These are phyloP conservation scores for Arbacia lixula DNA, from an alignment of 53 echinoderm and acorn worm genomes.

Conservation along the genomic window DNA sequence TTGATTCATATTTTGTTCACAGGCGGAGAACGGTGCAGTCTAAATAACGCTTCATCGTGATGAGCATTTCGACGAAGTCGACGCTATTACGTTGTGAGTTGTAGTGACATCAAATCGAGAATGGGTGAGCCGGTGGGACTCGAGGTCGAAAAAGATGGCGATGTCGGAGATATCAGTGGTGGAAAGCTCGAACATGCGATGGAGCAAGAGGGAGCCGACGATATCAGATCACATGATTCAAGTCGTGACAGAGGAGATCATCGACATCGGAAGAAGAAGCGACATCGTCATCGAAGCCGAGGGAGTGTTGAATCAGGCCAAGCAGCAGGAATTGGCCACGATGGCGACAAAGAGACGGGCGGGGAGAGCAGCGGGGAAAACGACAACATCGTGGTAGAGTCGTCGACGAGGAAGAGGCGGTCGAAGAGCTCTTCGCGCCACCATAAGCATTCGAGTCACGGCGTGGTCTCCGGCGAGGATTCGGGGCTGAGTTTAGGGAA, in stretches of 20 bases:
- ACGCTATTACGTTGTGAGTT: no score
- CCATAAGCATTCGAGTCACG: slow-evolving; percentile 18
- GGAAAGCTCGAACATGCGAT: no score
- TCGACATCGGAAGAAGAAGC: slow-evolving; percentile 26
- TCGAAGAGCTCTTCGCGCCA: slow-evolving; percentile 3
- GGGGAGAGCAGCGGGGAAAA: slow-evolving; percentile 8
- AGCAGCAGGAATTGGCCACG: neutral
- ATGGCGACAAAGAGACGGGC: slow-evolving; percentile 9
- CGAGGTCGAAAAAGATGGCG: no score
- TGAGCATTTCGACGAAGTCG: no score
- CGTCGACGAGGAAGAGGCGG: slow-evolving; percentile 15
- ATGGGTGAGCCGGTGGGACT: no score
- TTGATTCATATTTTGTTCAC: no score
- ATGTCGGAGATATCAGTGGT: no score
- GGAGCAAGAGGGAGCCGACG: no score
- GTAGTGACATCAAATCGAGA: no score
- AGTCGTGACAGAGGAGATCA: neutral
- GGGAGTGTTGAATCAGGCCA: neutral
- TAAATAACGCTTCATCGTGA: no score
- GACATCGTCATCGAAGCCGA: slow-evolving; percentile 13
- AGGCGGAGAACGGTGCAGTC: no score
- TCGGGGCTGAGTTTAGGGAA: slow-evolving; percentile 31
- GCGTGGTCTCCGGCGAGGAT: slow-evolving; percentile 11
- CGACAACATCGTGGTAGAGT: slow-evolving; percentile 17
- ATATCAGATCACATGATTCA: no score